A percentile compares a stretch with the other conserved stretches of the same genome.
Conservation (phyloP, 64 coral and sea anemone genomes). For the Acropora tenuis region DNA sequence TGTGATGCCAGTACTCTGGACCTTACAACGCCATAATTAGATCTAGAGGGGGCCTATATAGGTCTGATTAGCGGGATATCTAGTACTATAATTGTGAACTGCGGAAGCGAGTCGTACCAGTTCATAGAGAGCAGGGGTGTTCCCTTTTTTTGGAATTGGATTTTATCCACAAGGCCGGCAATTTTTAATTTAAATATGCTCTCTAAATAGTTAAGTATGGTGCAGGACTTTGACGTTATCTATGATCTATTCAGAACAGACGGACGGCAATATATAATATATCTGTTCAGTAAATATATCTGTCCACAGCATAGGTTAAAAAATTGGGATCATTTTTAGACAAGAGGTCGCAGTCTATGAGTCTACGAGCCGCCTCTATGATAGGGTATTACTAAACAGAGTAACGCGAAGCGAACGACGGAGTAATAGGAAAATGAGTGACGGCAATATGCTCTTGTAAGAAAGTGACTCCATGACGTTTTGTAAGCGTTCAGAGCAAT, state of each 20-base stretch:
- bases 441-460: neutral
- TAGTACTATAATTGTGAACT: slow-evolving; percentile 29
- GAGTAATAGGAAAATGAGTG: neutral
- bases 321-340: no score
- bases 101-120: neutral
- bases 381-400: no score
- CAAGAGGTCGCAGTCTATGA: no score
- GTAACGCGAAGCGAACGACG: neutral
- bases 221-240: neutral
- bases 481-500: slow-evolving; percentile 1
- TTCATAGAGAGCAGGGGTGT: neutral
- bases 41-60: slow-evolving; percentile 35
- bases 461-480: neutral
- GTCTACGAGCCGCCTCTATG: no score
- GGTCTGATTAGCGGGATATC: slow-evolving; percentile 18
- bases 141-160: neutral
- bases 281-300: no score
- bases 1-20: slow-evolving; percentile 13
- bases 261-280: no score
- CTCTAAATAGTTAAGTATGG: neutral
- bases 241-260: no score
- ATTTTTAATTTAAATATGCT: slow-evolving; percentile 2
- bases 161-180: neutral
- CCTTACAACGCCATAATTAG: slow-evolving; percentile 17
- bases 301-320: no score